phyloP scores from a whole-genome alignment of 64 coral and sea anemone species.

The Acropora tenuis region DNA sequence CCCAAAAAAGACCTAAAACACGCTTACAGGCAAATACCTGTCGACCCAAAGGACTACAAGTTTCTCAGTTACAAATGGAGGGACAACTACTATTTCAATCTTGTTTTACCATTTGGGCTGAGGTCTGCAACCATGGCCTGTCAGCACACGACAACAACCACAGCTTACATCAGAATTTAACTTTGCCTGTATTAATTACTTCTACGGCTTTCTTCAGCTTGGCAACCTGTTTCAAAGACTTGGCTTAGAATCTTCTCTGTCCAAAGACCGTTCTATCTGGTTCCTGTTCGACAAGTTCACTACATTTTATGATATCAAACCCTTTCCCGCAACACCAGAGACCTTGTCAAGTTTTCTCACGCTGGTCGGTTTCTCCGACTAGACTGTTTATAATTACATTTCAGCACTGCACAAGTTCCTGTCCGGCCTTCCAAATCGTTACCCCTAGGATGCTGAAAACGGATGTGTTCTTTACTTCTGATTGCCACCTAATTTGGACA shows the following conservation, averaged over 20 bases:
- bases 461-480: no score
- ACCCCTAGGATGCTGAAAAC: no score
- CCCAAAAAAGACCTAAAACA: not conserved
- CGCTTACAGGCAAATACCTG: not conserved
- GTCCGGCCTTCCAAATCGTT: constrained; percentile 23
- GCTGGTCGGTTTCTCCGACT: not conserved
- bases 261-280: constrained; percentile 18
- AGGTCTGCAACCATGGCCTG: not conserved
- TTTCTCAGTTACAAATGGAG: not conserved
- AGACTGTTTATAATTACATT: constrained; percentile 17
- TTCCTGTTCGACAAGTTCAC: not conserved
- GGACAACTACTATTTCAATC: not conserved
- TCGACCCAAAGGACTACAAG: not conserved
- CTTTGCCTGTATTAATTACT: not conserved
- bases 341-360: not conserved
- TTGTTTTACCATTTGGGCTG: not conserved
- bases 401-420: not conserved
- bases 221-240: constrained; percentile 6
- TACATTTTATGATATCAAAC: constrained; percentile 1
- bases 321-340: not conserved
- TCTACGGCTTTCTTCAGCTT: not conserved
- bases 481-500: no score
- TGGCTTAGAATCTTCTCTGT: constrained; percentile 23
- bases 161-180: no score
- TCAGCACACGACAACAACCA: not conserved